A percentile compares a stretch with the other conserved stretches of the same genome.
phyloP scores from a whole-genome alignment of 2,113 vertebrate species.

The Suncus etruscus region DNA sequence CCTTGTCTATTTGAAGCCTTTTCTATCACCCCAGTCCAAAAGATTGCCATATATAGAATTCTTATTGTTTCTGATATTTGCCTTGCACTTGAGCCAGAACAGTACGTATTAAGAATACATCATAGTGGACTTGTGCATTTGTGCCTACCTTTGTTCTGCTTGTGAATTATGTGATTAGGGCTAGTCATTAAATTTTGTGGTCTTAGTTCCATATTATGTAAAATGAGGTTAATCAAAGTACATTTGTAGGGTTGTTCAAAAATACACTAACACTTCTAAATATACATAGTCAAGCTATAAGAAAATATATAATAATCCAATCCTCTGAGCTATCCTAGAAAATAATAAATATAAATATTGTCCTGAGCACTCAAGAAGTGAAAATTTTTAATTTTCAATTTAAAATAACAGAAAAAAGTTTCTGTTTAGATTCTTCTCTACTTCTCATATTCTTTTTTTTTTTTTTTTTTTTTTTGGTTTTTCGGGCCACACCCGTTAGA shows the following conservation, averaged over 20 bases:
- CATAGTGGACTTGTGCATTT: neutral
- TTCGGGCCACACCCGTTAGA: too few species aligned
- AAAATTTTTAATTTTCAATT: neutral
- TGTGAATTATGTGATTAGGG: neutral
- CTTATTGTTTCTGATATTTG: neutral
- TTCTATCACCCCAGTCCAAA: neutral
- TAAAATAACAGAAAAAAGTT: neutral
- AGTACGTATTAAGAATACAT: neutral
- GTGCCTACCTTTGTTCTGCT: neutral
- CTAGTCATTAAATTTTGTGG: neutral
- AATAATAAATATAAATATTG: too few species aligned
- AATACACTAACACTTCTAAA: neutral
- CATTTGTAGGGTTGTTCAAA: neutral
- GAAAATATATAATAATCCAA: neutral
- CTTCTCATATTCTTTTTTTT: neutral
- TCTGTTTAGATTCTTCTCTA: neutral
- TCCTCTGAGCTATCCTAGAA: neutral
- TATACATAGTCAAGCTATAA: too few species aligned
- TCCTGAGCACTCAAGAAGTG: neutral
- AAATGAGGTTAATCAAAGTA: constrained; percentile 11
- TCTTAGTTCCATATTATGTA: neutral
- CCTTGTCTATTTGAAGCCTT: neutral
- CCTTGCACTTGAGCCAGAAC: neutral
- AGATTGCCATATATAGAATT: neutral
- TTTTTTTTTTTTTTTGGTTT: too few species aligned